phyloP scores from a whole-genome alignment of 1,140 invertebrate genomes.

The Bombus affinis region DNA sequence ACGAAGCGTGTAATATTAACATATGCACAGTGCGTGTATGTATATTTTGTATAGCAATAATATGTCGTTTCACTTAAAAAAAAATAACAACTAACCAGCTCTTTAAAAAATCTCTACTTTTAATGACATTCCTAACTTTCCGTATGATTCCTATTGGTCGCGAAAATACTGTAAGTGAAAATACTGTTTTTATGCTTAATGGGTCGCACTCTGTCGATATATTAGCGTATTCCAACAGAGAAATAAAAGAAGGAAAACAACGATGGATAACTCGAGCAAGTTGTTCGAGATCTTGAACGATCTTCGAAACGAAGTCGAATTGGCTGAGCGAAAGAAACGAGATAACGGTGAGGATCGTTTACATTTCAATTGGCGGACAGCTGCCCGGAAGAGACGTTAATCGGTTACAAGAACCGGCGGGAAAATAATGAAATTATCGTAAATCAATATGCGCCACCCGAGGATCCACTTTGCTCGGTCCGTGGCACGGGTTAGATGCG shows the following conservation, averaged over 20 bases:
- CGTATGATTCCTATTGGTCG: too few species aligned
- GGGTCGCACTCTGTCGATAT: too few species aligned
- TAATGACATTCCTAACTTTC: too few species aligned
- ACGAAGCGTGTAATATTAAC: too few species aligned
- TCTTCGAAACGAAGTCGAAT: constrained; percentile 33
- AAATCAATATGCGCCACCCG: constrained; percentile 66
- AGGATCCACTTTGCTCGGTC: constrained; percentile 53
- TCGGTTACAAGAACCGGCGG: constrained; percentile 62
- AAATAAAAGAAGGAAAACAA: neutral
- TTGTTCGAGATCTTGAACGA: constrained; percentile 38
- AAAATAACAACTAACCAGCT: too few species aligned
- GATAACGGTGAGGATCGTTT: constrained; percentile 56
- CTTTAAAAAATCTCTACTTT: too few species aligned
- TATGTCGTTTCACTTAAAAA: too few species aligned
- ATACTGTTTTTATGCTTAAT: too few species aligned
- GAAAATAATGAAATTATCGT: constrained; percentile 71
- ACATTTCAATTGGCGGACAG: constrained; percentile 63
- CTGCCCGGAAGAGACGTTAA: constrained; percentile 64
- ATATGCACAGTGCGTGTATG: too few species aligned
- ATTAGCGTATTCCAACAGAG: neutral
- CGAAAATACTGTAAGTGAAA: too few species aligned
- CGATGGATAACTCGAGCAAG: neutral
- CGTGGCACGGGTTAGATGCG: constrained; percentile 49
- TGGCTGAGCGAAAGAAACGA: constrained; percentile 36
- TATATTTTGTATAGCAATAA: too few species aligned